A percentile compares a stretch with the other conserved stretches of the same genome.
phyloP scores from a whole-genome alignment of 2,888 invertebrate genomes.

The Agrotis exclamationis region DNA sequence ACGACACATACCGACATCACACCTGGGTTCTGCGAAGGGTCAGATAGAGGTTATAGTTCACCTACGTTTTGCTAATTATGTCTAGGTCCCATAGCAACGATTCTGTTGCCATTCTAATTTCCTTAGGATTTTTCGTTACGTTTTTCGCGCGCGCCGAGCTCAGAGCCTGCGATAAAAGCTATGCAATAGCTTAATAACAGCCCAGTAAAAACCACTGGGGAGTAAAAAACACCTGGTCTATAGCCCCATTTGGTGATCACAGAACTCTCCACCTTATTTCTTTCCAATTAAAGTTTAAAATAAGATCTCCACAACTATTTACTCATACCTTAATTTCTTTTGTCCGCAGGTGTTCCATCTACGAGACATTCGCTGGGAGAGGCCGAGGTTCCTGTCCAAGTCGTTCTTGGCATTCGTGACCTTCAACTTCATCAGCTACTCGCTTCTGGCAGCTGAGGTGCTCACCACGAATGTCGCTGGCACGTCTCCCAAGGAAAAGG shows the following conservation, averaged over 20 bases:
- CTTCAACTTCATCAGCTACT: conserved; percentile 97
- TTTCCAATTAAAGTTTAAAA: neutral
- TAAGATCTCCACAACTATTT: neutral
- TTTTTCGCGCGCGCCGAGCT: too few species aligned
- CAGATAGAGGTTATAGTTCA: neutral
- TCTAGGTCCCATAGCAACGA: neutral
- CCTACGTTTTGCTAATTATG: neutral
- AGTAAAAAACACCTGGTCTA: neutral
- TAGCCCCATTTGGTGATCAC: neutral
- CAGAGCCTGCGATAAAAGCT: too few species aligned
- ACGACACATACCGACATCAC: neutral
- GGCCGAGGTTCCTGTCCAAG: conserved; percentile 97
- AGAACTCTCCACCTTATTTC: neutral
- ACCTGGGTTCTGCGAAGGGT: neutral
- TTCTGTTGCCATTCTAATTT: too few species aligned
- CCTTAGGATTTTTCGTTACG: too few species aligned
- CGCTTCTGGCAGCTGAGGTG: conserved; percentile 94
- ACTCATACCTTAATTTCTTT: conserved; percentile 31
- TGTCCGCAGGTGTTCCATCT: conserved; percentile 96
- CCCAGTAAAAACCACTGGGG: too few species aligned
- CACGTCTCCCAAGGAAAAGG: conserved; percentile 89
- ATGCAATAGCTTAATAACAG: too few species aligned
- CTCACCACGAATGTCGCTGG: conserved; percentile 90
- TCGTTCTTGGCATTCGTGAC: conserved; percentile 97
- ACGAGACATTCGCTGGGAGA: conserved; percentile 96